Evolutionary conservation across 2,888 invertebrate genomes (phyloP), one percentile per base, ranked within the genome.

Genomic region (Cantharis flavilabris): DNA sequence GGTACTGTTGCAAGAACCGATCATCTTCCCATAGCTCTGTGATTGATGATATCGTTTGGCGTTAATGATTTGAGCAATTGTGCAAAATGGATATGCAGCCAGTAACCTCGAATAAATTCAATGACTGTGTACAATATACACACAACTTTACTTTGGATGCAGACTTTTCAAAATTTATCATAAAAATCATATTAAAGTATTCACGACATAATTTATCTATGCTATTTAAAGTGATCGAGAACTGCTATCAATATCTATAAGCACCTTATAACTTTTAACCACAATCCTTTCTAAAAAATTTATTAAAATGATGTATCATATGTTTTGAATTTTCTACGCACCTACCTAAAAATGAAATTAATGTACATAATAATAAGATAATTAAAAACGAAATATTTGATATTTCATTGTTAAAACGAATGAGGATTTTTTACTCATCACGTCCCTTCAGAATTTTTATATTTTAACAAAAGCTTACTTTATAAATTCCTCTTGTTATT

Each of bases 1-100:
- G 73, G 70, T 73, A 69, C 69, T 73, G 70, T 69, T 63, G 70
- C 70, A 74, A 26, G 74, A 70, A 74, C 70, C 69, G 75, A 75
- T 75, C 70, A 75, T 75, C 70, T 65, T 75, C 71, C 70, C 71
- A 75, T 70, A 65, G 70, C 65, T 70, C 13, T 67, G 65, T 75
- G 75, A 75, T 75, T 75, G 75, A 75, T 75, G 75, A 69, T 75
- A 71, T 64, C 70, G 75, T 49, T 70, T 69, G 70, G 70, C 75
- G 70, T 62, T 75, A 75, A 75, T 75, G 75, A 75, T 70, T 71
- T 64, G 30, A 64, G 70, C 75, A 75, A 75, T 75, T 75, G 75
- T 75, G 65, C 33, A 75, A 75, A 75, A 75, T 75, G 65, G 75
- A 75, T 75, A 70, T 75, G 75, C 70, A 75, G 20, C 64, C 70